Conservation (phyloP, 2,888 invertebrate genomes). For the Eudasyphora cyanicolor region DNA sequence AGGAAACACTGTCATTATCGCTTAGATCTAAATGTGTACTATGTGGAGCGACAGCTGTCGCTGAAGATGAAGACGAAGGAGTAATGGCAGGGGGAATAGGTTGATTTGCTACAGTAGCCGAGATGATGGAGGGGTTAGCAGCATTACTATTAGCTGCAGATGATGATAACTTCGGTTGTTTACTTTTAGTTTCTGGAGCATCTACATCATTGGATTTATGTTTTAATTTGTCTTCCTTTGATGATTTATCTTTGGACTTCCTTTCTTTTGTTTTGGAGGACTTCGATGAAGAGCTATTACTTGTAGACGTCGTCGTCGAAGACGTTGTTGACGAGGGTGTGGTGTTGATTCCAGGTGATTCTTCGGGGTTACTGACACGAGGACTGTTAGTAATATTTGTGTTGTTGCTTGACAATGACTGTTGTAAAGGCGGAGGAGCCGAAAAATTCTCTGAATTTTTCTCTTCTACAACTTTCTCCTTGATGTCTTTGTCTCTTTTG, state of each 20-base stretch:
- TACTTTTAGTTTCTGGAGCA: conserved; percentile 47
- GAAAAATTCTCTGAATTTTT: conserved; percentile 22
- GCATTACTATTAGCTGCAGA: conserved; percentile 58
- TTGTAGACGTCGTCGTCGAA: conserved; percentile 44
- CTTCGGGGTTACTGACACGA: conserved; percentile 18
- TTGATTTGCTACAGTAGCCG: conserved; percentile 33
- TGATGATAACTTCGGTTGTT: conserved; percentile 63
- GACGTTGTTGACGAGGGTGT: conserved; percentile 52
- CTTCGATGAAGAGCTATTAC: conserved; percentile 63
- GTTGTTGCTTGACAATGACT: background rate
- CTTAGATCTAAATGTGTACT: conserved; percentile 73
- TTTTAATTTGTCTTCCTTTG: conserved; percentile 74
- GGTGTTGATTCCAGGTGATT: conserved; percentile 28
- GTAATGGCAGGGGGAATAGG: background rate
- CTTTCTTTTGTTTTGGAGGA: conserved; percentile 72
- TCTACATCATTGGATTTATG: conserved; percentile 60
- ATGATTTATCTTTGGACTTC: conserved; percentile 73
- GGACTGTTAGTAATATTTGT: background rate
- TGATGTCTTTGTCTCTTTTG: conserved; percentile 62
- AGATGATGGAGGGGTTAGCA: conserved; percentile 42
- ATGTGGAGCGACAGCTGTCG: background rate
- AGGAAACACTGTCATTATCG: conserved; percentile 75
- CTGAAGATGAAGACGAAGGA: background rate
- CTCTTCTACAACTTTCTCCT: conserved; percentile 44
- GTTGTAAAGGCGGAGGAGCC: conserved; percentile 12